A percentile compares a stretch with the other conserved stretches of the same genome.
Evolutionary conservation across 1,140 invertebrate genomes (phyloP).

Genomic region (Helicoverpa zea): DNA sequence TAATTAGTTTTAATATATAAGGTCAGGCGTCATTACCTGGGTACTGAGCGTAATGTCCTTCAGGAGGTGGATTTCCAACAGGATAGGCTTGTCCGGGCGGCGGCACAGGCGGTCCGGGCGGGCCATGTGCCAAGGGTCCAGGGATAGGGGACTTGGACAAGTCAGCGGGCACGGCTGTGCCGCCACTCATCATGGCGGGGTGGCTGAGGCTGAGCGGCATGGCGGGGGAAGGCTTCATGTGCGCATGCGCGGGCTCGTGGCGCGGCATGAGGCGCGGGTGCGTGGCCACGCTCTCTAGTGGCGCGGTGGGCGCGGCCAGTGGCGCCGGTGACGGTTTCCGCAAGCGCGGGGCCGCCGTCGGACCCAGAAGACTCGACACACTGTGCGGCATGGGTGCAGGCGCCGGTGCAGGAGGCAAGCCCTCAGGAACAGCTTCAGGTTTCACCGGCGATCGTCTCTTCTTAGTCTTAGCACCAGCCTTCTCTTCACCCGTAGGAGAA

Average conservation of each 20-base stretch:
- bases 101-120: constrained; percentile 42
- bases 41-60: constrained; percentile 74
- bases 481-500: constrained; percentile 79
- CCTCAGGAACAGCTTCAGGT: constrained; percentile 65
- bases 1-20: background rate
- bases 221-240: constrained; percentile 24
- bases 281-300: constrained; percentile 47
- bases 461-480: constrained; percentile 70
- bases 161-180: constrained; percentile 42
- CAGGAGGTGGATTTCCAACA: constrained; percentile 64
- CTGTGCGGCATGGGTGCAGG: constrained; percentile 75
- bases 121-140: constrained; percentile 15
- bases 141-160: constrained; percentile 52
- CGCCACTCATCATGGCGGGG: constrained; percentile 50
- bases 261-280: constrained; percentile 49
- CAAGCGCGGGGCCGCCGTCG: constrained; percentile 54
- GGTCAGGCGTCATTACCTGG: constrained; percentile 65
- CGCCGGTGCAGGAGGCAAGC: constrained; percentile 60
- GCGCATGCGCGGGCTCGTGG: constrained; percentile 56
- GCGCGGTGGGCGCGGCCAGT: constrained; percentile 56
- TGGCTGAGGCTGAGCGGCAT: constrained; percentile 45
- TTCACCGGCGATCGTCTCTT: constrained; percentile 81
- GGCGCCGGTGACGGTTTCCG: constrained; percentile 55
- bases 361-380: constrained; percentile 76
- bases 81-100: constrained; percentile 54